Percentiles rank a stretch among this genome's conserved stretches.
phyloP scores from a whole-genome alignment of 2,888 invertebrate genomes.

The Coelopa pilipes region DNA sequence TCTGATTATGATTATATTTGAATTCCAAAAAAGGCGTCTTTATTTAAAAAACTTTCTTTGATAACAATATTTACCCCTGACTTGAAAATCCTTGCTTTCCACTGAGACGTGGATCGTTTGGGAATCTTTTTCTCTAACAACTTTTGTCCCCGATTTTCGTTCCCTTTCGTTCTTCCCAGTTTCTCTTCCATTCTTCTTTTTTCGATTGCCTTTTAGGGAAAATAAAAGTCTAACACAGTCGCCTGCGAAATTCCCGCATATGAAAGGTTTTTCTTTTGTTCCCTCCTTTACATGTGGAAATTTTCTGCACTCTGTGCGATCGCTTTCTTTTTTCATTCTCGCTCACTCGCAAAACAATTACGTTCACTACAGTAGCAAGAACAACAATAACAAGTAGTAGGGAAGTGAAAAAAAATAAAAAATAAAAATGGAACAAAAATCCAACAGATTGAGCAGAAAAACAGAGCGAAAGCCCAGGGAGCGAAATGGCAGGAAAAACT shows the following conservation, averaged over 20 bases:
- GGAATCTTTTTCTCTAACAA: too few relatives aligned
- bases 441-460: not conserved
- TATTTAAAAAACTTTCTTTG: too few relatives aligned
- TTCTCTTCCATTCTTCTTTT: too few relatives aligned
- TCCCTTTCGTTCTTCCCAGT: too few relatives aligned
- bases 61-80: too few relatives aligned
- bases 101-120: too few relatives aligned
- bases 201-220: too few relatives aligned
- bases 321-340: not conserved
- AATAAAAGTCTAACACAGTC: too few relatives aligned
- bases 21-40: too few relatives aligned
- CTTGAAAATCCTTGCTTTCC: too few relatives aligned
- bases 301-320: slow-evolving; percentile 18
- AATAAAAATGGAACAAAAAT: not conserved
- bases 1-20: too few relatives aligned
- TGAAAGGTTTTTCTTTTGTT: not conserved
- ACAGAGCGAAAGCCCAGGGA: not conserved
- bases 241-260: not conserved
- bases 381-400: not conserved
- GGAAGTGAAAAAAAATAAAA: not conserved
- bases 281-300: slow-evolving; percentile 1
- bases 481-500: slow-evolving; percentile 17
- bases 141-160: too few relatives aligned
- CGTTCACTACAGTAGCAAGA: not conserved
- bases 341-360: not conserved